Evolutionary conservation across 2,888 invertebrate species (phyloP).

Genomic region (Diaprepes abbreviatus): DNA sequence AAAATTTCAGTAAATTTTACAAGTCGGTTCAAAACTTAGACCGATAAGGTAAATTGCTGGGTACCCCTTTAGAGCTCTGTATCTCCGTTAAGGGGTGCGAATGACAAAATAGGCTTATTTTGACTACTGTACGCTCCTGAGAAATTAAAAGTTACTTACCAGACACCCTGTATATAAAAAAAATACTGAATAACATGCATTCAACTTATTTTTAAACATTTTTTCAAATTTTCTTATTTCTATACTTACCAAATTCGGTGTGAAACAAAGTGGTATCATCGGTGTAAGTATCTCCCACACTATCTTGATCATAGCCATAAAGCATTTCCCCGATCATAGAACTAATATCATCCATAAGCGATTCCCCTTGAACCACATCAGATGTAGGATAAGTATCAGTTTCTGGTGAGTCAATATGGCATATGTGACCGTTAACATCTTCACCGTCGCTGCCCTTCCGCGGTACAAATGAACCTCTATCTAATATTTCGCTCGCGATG

Average conservation of each 20-base stretch:
- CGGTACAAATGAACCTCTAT: slow-evolving; percentile 66
- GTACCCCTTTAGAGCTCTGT: too few species aligned
- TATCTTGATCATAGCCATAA: slow-evolving; percentile 76
- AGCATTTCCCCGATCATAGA: slow-evolving; percentile 82
- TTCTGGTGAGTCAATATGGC: slow-evolving; percentile 88
- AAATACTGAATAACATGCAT: too few species aligned
- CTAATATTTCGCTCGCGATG: slow-evolving; percentile 77
- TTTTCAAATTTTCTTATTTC: too few species aligned
- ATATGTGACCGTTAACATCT: slow-evolving; percentile 72
- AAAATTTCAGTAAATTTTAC: too few species aligned
- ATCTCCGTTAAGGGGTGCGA: too few species aligned
- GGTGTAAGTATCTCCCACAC: slow-evolving; percentile 73
- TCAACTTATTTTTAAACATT: too few species aligned
- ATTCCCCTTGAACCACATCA: slow-evolving; percentile 84
- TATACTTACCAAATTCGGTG: slow-evolving; percentile 65
- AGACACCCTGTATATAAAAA: too few species aligned
- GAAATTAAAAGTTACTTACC: too few species aligned
- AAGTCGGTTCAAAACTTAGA: too few species aligned
- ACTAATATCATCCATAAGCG: slow-evolving; percentile 84
- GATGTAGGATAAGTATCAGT: slow-evolving; percentile 80
- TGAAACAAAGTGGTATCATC: slow-evolving; percentile 80
- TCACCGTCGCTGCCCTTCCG: slow-evolving; percentile 68
- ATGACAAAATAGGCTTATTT: too few species aligned
- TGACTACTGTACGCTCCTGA: too few species aligned
- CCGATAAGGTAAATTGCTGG: too few species aligned